Evolutionary conservation across 2,797 vertebrate species (phyloP), one percentile per base, ranked within the genome.

Genomic region (Pyrocephalus nanus): DNA sequence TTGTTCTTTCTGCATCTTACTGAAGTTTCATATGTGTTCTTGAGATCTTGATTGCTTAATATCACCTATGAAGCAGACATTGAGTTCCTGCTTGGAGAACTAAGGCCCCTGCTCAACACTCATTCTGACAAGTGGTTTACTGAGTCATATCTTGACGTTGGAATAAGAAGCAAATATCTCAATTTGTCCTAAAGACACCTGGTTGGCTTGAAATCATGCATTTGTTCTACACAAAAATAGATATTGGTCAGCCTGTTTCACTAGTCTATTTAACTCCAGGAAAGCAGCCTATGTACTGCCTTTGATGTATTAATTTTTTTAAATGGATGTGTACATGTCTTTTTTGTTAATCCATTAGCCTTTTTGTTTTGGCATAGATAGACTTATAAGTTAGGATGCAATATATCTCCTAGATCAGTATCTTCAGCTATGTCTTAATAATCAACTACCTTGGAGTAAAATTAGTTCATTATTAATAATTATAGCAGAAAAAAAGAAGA

Each of bases 191-290:
- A 58, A 60, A 82, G 51, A 8, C 13, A 26, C 25, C 42, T 53
- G 8, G 34, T 93, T 94, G 87, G 78, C 74, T 91, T 89, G 67
- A 85, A 91, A 88, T 30, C 25, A 55, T 90, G 26, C 20, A 61
- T 86, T 88, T 95, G 26, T 83, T 92, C 61, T 80, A 38, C 26
- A 72, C 22, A 47, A 88, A 92, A 96, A 75, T 84, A 83, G 65
- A 67, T 81, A 65, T 13, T 47, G 26, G 77, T 73, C 77, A 87
- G 79, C 29, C 6, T 84, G n/a, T 88, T 86, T 51, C 67, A 81
- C 43, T 34, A 75, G 36, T 57, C 18, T 60, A 48, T 85, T 85
- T 70, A 73, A 48, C 42, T 51, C 29, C 29, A 73, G 6, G 3
- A 70, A 84, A 77, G 29, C 7, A 88, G 15, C 2, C 88, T 81